Percentiles rank a stretch among this genome's conserved stretches.
phyloP scores from a whole-genome alignment of 2,113 vertebrate species.

The Myotis yumanensis region DNA sequence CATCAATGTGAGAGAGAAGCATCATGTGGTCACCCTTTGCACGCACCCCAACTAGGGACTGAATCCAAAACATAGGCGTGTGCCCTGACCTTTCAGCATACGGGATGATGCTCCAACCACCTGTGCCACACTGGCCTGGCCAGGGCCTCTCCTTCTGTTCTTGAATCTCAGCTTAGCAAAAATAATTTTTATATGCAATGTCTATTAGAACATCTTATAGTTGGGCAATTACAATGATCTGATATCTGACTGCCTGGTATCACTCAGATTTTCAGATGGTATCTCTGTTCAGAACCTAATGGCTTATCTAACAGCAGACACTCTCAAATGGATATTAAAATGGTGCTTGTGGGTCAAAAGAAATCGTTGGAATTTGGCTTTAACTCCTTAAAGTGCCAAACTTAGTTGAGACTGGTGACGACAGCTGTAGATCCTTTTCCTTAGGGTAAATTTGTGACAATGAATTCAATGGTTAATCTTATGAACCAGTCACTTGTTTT shows the following conservation, averaged over 20 bases:
- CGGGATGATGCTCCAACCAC: neutral
- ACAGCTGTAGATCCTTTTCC: neutral
- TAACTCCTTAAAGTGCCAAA: constrained; percentile 1
- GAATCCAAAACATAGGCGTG: neutral
- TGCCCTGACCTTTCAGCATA: neutral
- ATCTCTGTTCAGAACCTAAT: neutral
- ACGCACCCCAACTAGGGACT: neutral
- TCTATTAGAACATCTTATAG: neutral
- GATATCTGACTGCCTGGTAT: neutral
- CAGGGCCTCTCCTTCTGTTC: neutral
- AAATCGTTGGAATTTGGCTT: constrained; percentile 16
- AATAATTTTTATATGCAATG: neutral
- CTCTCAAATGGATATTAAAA: neutral
- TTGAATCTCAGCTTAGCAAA: constrained; percentile 12
- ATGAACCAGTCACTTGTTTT: neutral
- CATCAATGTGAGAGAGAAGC: neutral
- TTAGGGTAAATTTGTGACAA: constrained; percentile 5
- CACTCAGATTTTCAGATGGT: neutral
- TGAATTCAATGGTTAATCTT: neutral
- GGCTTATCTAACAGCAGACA: neutral
- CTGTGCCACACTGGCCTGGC: neutral
- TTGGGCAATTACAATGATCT: neutral
- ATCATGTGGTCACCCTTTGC: too few species aligned
- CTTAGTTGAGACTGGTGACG: neutral
- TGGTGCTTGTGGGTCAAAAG: neutral